Percentiles rank a stretch among this genome's conserved stretches.
These are phyloP conservation scores for Metacarcinus magister DNA, from an alignment of 2,888 invertebrate species.

Conservation along the genomic window DNA sequence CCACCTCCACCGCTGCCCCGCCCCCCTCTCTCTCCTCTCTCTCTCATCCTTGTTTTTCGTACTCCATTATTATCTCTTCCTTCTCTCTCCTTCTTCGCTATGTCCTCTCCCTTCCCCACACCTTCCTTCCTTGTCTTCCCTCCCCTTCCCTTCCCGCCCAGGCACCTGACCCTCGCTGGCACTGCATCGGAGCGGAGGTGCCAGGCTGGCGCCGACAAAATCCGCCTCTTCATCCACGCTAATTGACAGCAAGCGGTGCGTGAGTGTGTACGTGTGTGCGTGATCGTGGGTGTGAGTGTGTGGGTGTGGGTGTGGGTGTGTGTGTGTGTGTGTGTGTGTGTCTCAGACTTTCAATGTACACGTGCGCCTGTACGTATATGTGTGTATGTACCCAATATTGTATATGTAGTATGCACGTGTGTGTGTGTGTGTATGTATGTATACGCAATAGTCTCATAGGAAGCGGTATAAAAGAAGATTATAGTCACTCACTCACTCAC, in stretches of 20 bases:
- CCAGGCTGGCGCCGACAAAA: not conserved
- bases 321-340: constrained; percentile 49
- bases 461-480: not conserved
- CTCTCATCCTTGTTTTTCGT: not conserved
- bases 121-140: not conserved
- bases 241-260: constrained; percentile 5
- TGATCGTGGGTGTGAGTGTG: not conserved
- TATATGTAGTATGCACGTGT: not conserved
- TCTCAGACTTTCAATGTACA: not conserved
- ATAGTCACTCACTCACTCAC: no score
- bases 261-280: not conserved
- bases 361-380: not conserved
- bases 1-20: not conserved
- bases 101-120: not conserved
- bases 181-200: not conserved
- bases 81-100: not conserved
- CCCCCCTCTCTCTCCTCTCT: not conserved
- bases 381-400: not conserved
- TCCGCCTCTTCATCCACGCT: not conserved
- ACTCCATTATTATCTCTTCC: not conserved
- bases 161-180: constrained; percentile 14
- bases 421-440: not conserved
- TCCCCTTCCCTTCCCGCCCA: not conserved
- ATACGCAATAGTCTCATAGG: not conserved
- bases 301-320: constrained; percentile 13